Base-by-base conservation (phyloP, 2,888 invertebrate species). In the Erannis defoliaria region DNA sequence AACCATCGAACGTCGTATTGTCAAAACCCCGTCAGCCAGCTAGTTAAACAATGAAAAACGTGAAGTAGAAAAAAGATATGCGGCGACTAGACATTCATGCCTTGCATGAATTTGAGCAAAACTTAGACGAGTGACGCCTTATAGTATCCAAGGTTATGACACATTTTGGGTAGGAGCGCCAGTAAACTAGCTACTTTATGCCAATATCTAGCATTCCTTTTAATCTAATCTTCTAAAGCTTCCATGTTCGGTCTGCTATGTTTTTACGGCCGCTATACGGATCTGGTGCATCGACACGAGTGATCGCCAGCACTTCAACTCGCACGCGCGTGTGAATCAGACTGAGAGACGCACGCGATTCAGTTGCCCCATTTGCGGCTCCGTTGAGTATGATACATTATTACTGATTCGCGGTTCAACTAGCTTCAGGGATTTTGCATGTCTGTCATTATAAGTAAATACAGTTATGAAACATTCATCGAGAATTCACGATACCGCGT, bases 281-380 rank as follows among this genome's bases (percentile, higher is more conserved):
- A 85, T 86, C 77, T 76, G 67, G 79, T 81, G 78, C 65, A 68
- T 66, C 64, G 62, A 70, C 72, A 78, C 71, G 23, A 60, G 46
- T 45, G 46, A 62, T 60, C 55, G 64, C 45, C 40, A 66, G 66
- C 70, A 70, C 64, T 70, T 70, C 66, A 68, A 66, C 66, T 71
- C 75, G 65, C 63, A 58, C 59, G 64, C 62, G 59, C 82, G 84
- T 89, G 90, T 86, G 89, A 90, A 90, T 85, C 81, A 86, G 90
- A 90, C 77, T 90, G 88, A 86, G 86, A 85, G 86, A 82, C 51
- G 72, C 83, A 85, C 83, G 85, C 81, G 71, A 82, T 75, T 67
- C 57, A 66, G 57, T 68, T 71, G 67, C 66, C 70, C 71, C 66
- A 62, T 72, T 73, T 65, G 65, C 61, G 53, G 66, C 53, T 55